Evolutionary conservation across 2,113 vertebrate genomes (phyloP).

Genomic region (Sceloporus undulatus): DNA sequence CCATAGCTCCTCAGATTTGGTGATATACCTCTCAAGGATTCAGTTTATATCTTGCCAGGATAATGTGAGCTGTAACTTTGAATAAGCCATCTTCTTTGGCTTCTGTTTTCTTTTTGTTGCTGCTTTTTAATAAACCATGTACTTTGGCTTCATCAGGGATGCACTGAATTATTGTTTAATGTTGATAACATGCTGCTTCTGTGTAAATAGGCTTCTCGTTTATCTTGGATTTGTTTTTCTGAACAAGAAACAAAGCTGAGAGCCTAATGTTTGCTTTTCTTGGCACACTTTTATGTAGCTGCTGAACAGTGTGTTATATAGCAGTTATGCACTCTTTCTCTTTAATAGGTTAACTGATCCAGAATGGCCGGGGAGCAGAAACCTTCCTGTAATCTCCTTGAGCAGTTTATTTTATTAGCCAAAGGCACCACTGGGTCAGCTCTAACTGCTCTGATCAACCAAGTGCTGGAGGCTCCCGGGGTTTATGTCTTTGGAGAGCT

Average conservation of each 20-base stretch:
- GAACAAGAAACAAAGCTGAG: constrained; percentile 5
- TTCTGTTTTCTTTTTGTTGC: neutral
- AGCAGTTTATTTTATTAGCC: constrained; percentile 87
- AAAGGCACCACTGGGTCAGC: constrained; percentile 84
- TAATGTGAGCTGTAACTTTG: too few relatives aligned
- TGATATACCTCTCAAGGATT: too few relatives aligned
- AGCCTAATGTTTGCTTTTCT: neutral
- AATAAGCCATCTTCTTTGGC: neutral
- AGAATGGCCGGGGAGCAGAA: constrained; percentile 90
- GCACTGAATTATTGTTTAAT: neutral
- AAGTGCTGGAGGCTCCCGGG: constrained; percentile 87
- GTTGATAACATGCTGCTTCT: neutral
- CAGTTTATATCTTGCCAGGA: too few relatives aligned
- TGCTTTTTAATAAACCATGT: too few relatives aligned
- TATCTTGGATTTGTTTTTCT: neutral
- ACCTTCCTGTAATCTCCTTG: constrained; percentile 80
- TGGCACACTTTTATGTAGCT: neutral
- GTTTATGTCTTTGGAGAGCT: constrained; percentile 88
- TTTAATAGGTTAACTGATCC: constrained; percentile 73
- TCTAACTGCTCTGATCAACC: constrained; percentile 84
- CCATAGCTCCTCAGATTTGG: too few relatives aligned
- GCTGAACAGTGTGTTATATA: neutral
- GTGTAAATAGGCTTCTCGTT: neutral
- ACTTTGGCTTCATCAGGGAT: neutral
- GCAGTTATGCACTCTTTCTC: constrained; percentile 45